Conservation (phyloP, 53 echinoderm and acorn worm species). For the Astropecten irregularis region DNA sequence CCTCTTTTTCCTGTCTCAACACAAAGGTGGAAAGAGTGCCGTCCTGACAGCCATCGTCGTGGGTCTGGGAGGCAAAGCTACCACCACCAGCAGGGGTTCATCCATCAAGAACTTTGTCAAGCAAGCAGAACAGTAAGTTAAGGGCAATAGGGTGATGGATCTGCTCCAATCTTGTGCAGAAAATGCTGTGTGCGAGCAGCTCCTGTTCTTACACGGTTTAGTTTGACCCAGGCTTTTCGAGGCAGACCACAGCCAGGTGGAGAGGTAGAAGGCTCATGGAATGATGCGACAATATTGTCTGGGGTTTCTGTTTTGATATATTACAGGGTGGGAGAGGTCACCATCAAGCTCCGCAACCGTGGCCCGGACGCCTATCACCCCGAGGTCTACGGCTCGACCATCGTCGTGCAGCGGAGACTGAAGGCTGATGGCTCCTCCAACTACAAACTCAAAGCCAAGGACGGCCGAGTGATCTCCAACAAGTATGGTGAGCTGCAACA, state of each 20-base stretch:
- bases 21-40: slow-evolving; percentile 96
- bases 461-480: slow-evolving; percentile 63
- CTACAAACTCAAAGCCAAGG: slow-evolving; percentile 74
- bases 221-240: too few species aligned
- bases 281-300: too few species aligned
- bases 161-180: too few species aligned
- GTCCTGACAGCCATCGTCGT: slow-evolving; percentile 93
- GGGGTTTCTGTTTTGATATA: too few species aligned
- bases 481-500: slow-evolving; percentile 79
- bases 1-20: background rate
- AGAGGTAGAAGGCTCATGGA: too few species aligned
- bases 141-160: too few species aligned
- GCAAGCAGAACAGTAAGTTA: slow-evolving; percentile 74
- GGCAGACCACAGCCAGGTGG: too few species aligned
- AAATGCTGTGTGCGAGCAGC: too few species aligned
- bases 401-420: slow-evolving; percentile 74
- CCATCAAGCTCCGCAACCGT: slow-evolving; percentile 80
- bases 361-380: slow-evolving; percentile 80
- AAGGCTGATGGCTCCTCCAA: slow-evolving; percentile 68
- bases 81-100: slow-evolving; percentile 71
- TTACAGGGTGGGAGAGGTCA: slow-evolving; percentile 75
- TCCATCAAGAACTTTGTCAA: slow-evolving; percentile 85
- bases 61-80: slow-evolving; percentile 90
- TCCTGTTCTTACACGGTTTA: too few species aligned
- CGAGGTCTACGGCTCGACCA: slow-evolving; percentile 71